Base-by-base conservation (phyloP, 1,140 invertebrate genomes). In the Neomicropteryx cornuta region DNA sequence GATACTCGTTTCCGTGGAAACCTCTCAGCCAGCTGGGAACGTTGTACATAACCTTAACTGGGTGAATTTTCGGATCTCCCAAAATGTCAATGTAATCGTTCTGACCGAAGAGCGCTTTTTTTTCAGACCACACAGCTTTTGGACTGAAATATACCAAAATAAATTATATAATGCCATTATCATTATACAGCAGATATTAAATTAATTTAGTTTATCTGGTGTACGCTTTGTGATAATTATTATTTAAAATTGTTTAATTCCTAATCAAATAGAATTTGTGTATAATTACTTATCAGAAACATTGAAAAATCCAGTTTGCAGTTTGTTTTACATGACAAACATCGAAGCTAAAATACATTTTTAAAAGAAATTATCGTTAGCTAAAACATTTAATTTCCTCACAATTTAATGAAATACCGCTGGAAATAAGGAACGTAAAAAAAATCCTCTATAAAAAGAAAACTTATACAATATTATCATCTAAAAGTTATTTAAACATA, bases 81-180 rank as follows among this genome's bases (percentile, higher is more conserved):
- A 96, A 66, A 35, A 96, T 94, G 62, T 96, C 91, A 37, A 97
- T 95, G 52, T 95, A 96, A 66, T 97, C 92, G 70, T 97, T 97
- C 57, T 96, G 91, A 2, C 92, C 92, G 70, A 89, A 93, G 1
- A 91, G 52, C 6, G 89, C 88, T 55, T 74, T 73, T 46, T 78
- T 80, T 47, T 79, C 66, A 6, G 55, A 51, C 91, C 91, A 97
- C 1, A 51, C 40, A 63, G 91, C 72, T 47, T 67, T 74, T 1
- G 84, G 83, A 41, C 71, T 68, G 45, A 49, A 62, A 60, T 28
- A 27, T 21, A 36, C 16, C 21, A 39, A 4, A 37, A 17, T 31
- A 22, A n/a, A 30, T 23, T 1, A 34, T 16, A 23, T 23, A 23
- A 38, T 4, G 28, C 21, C 24, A 8, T 32, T n/a, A 10, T 8